Percentiles rank a stretch among this genome's conserved stretches.
phyloP scores from a whole-genome alignment of 2,113 vertebrate species.

The Axis porcinus region DNA sequence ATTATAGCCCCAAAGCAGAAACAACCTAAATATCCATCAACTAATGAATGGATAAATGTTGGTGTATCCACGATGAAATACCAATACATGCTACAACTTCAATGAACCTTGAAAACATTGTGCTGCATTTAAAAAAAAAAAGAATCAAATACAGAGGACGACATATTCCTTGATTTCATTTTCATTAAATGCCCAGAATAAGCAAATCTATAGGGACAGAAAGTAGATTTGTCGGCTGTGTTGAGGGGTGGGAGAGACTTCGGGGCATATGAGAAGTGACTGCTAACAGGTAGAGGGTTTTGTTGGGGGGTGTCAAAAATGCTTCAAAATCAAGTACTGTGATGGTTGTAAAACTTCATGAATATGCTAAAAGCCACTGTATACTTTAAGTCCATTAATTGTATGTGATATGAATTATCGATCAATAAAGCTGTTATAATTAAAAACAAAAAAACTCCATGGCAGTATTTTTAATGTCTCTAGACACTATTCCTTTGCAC shows the following conservation, averaged over 20 bases:
- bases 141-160: neutral
- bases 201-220: neutral
- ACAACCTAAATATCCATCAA: neutral
- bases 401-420: neutral
- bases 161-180: neutral
- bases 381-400: neutral
- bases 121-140: neutral
- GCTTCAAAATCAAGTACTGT: neutral
- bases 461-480: neutral
- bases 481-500: neutral
- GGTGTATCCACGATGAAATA: neutral
- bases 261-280: neutral
- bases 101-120: neutral
- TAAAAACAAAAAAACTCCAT: neutral
- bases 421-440: slow-evolving; percentile 20
- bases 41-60: neutral
- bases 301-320: neutral
- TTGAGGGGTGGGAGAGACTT: neutral
- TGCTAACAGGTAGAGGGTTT: neutral
- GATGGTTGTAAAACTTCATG: neutral
- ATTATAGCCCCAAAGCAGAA: neutral
- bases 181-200: neutral
- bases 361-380: neutral
- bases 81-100: too few relatives aligned
- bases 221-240: neutral